Conservation (phyloP, 2,888 invertebrate genomes). For the Philereme transversata region DNA sequence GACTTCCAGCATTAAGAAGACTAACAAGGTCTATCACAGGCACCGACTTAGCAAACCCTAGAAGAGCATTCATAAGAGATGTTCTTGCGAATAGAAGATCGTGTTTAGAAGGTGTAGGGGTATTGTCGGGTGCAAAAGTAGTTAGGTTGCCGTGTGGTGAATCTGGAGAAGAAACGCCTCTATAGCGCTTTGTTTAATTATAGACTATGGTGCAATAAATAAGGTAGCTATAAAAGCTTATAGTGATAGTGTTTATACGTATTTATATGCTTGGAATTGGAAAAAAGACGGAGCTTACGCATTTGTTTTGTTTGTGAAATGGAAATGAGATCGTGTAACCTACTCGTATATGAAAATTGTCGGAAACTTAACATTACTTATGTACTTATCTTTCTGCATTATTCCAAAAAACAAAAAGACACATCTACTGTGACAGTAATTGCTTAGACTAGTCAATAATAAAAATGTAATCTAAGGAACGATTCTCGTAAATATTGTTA, state of each 20-base stretch:
- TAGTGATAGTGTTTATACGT: constrained; percentile 50
- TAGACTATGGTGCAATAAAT: constrained; percentile 74
- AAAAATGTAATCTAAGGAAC: neutral
- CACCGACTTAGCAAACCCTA: constrained; percentile 78
- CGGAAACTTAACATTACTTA: neutral
- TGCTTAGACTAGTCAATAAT: neutral
- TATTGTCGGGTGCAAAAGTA: constrained; percentile 70
- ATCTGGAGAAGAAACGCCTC: constrained; percentile 74
- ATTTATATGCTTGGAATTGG: constrained; percentile 58
- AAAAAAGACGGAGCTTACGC: constrained; percentile 50
- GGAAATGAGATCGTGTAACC: constrained; percentile 5
- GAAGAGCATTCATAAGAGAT: constrained; percentile 77
- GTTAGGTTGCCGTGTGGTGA: constrained; percentile 71
- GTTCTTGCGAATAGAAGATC: constrained; percentile 78
- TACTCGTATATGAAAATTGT: neutral
- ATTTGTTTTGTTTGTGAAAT: constrained; percentile 20
- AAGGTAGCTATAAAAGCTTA: constrained; percentile 34
- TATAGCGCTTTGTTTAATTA: constrained; percentile 67
- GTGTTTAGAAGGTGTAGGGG: constrained; percentile 76
- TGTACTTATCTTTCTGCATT: neutral
- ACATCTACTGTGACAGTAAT: neutral
- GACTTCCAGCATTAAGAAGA: constrained; percentile 82
- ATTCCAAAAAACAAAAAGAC: neutral
- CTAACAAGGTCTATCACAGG: constrained; percentile 85
- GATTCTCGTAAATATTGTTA: no score